Evolutionary conservation across 1,140 invertebrate species (phyloP).

Genomic region (Zophobas atratus): DNA sequence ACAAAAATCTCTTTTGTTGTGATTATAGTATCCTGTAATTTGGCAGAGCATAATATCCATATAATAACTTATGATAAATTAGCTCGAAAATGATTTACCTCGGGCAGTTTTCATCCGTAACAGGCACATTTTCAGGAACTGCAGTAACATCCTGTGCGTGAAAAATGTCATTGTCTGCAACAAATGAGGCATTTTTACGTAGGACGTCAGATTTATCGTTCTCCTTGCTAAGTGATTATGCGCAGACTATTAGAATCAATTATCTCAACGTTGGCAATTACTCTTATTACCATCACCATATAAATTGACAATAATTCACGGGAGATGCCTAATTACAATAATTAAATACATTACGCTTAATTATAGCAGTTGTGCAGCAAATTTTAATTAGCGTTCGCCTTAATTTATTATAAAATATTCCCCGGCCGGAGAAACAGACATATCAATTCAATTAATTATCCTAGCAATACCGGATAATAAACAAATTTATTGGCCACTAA

Average conservation of each 20-base stretch:
- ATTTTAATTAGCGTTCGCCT: conserved; percentile 35
- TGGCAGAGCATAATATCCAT: too few species aligned
- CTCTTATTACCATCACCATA: conserved; percentile 23
- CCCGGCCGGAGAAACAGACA: conserved; percentile 31
- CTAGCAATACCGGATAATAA: conserved; percentile 40
- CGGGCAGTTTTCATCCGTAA: too few species aligned
- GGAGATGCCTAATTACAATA: conserved; percentile 32
- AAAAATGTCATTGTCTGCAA: too few species aligned
- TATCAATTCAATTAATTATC: conserved; percentile 43
- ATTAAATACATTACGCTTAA: conserved; percentile 41
- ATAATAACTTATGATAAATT: too few species aligned
- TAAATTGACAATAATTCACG: conserved; percentile 37
- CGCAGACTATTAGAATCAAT: conserved; percentile 22
- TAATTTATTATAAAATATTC: conserved; percentile 44
- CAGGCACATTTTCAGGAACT: too few species aligned
- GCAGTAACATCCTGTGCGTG: too few species aligned
- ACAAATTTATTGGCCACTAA: conserved; percentile 42
- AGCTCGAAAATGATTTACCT: too few species aligned
- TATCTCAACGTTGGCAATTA: conserved; percentile 35
- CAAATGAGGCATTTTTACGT: background rate
- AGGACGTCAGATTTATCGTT: conserved; percentile 5
- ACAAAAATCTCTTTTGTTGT: too few species aligned
- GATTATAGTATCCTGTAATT: too few species aligned
- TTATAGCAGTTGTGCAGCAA: conserved; percentile 39
- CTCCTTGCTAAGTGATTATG: conserved; percentile 18